A percentile compares a stretch with the other conserved stretches of the same genome.
Conservation (phyloP, 2,888 invertebrate species). For the Pherbina coryleti region DNA sequence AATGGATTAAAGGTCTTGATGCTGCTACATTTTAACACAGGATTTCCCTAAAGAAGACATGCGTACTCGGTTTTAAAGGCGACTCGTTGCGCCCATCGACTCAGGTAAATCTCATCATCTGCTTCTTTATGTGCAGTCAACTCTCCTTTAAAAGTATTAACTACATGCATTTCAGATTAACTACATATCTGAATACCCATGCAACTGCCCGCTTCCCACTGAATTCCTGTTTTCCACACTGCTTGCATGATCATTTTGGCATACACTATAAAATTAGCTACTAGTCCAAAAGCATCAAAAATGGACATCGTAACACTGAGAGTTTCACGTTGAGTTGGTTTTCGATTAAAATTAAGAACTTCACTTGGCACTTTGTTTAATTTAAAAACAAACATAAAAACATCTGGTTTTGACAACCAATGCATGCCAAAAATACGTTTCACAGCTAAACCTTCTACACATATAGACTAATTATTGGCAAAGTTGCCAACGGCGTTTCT, state of each 20-base stretch:
- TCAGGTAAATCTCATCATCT: slow-evolving; percentile 13
- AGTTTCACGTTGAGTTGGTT: not conserved
- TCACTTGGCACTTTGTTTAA: not conserved
- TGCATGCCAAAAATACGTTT: slow-evolving; percentile 37
- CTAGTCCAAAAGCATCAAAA: not conserved
- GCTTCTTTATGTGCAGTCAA: not conserved
- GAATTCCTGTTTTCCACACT: not conserved
- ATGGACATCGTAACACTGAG: too few species aligned
- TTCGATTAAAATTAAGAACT: not conserved
- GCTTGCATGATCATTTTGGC: not conserved
- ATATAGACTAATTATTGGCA: not conserved
- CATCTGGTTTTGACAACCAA: slow-evolving; percentile 27
- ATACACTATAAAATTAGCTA: not conserved
- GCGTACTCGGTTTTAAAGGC: not conserved
- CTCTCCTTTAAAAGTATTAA: not conserved
- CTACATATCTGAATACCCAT: slow-evolving; percentile 21
- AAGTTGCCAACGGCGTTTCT: not conserved
- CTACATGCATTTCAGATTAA: not conserved
- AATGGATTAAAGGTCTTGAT: not conserved
- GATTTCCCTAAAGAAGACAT: not conserved
- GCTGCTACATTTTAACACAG: not conserved
- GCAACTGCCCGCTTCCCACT: too few species aligned
- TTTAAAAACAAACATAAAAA: too few species aligned
- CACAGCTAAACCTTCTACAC: not conserved
- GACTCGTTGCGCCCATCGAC: slow-evolving; percentile 1